Conservation (phyloP, 2,888 invertebrate genomes). For the Linyphia triangularis region DNA sequence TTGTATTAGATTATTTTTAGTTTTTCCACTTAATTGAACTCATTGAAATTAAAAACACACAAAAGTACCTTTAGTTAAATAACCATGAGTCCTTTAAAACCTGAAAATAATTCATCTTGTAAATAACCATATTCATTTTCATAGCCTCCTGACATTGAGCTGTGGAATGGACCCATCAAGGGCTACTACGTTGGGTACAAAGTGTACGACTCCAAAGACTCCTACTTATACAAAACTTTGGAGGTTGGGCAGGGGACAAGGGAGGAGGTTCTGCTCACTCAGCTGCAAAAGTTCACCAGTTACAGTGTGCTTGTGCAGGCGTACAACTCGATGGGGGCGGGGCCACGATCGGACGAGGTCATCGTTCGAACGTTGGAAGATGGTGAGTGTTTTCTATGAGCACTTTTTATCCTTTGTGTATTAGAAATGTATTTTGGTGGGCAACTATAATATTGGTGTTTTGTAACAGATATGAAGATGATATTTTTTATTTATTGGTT, state of each 20-base stretch:
- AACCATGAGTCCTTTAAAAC: no score
- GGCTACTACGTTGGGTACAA: conserved; percentile 78
- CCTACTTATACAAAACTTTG: conserved; percentile 79
- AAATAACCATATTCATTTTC: no score
- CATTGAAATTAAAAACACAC: no score
- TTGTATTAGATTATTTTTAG: no score
- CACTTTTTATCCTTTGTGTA: no score
- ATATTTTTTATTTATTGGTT: conserved; percentile 9
- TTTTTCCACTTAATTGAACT: no score
- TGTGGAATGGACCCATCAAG: conserved; percentile 77
- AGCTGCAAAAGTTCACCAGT: conserved; percentile 80
- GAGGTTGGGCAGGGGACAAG: conserved; percentile 74
- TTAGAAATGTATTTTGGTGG: no score
- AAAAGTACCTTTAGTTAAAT: no score
- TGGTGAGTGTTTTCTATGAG: no score
- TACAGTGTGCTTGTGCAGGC: conserved; percentile 80
- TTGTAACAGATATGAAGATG: not conserved
- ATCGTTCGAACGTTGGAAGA: conserved; percentile 79
- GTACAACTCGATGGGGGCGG: conserved; percentile 79
- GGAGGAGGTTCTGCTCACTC: conserved; percentile 76
- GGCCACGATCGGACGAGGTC: conserved; percentile 79
- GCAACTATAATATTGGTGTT: no score
- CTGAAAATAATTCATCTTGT: no score
- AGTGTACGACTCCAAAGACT: conserved; percentile 79
- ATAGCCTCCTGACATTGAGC: conserved; percentile 83